Percentiles rank a stretch among this genome's conserved stretches.
These are phyloP conservation scores for Odontocolon sp. DNA, from an alignment of 2,888 invertebrate genomes.

Conservation along the genomic window DNA sequence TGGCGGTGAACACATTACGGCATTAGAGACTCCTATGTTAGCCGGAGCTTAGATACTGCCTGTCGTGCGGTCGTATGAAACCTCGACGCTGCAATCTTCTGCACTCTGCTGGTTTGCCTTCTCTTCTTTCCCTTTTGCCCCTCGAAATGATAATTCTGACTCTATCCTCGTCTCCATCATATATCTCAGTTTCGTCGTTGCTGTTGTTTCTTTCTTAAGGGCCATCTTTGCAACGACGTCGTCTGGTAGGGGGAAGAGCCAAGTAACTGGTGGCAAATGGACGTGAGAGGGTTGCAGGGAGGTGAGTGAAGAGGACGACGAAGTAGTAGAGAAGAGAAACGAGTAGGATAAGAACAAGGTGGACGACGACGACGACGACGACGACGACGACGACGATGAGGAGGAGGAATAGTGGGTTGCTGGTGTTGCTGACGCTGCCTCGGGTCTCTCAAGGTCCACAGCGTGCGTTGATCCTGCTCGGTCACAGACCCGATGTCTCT, in stretches of 20 bases:
- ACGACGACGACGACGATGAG: constrained; percentile 36
- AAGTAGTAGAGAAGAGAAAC: constrained; percentile 43
- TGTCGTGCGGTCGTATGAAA: constrained; percentile 7
- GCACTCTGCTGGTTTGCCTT: constrained; percentile 20
- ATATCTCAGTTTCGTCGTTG: background rate
- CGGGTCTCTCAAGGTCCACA: constrained; percentile 78
- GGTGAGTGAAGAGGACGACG: constrained; percentile 47
- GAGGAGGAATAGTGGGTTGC: constrained; percentile 44
- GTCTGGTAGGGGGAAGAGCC: constrained; percentile 23
- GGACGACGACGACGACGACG: constrained; percentile 32
- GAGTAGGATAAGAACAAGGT: constrained; percentile 52
- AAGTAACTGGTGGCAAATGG: constrained; percentile 18
- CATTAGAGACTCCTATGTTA: constrained; percentile 12
- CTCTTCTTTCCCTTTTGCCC: constrained; percentile 40
- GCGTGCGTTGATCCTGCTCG: constrained; percentile 80
- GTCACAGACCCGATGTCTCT: constrained; percentile 77
- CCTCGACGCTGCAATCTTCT: constrained; percentile 4
- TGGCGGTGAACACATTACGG: background rate
- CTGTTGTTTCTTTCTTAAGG: constrained; percentile 22
- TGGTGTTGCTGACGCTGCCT: constrained; percentile 47
- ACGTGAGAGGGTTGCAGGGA: constrained; percentile 15
- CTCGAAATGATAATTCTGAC: constrained; percentile 11
- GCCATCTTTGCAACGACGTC: constrained; percentile 5
- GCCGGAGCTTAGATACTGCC: background rate
- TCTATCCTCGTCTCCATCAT: background rate